Evolutionary conservation across 2,888 invertebrate genomes (phyloP), one percentile per base, ranked within the genome.

Genomic region (Asteroscopus sphinx): DNA sequence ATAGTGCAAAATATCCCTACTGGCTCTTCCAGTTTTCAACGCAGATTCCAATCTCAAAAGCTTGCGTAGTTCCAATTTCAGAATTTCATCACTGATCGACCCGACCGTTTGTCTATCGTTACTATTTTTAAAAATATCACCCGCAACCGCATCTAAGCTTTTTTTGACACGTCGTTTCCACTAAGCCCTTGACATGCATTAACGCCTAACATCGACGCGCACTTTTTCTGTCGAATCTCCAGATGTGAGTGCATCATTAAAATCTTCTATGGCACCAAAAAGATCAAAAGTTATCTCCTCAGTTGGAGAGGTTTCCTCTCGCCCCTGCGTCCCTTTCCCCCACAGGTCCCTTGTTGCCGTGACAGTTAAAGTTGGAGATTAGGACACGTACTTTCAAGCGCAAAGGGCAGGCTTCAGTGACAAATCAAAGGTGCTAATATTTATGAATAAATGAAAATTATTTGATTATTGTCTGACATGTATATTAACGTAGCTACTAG

Each of bases 221-320:
- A 89, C 88, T 93, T 93, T 93, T 93, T 94, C 90, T 89, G 83
- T 85, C 77, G 80, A 83, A 86, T 85, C 81, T 88, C 90, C 93
- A 93, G 92, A 92, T 93, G 92, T 89, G 91, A 84, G 88, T 88
- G 89, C 90, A 89, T 93, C 93, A 93, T 94, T 93, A 92, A 92
- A 93, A 92, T 92, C 91, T 89, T 87, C 91, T 90, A 86, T 86
- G 82, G 85, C 83, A 88, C 90, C 89, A 91, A 92, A 93, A 92
- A 93, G 93, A 93, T 94, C 93, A 92, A 93, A 93, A 93, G 92
- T 93, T 93, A 92, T 93, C 91, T 91, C 85, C 85, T 89, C 85
- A 77, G 87, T 82, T 88, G 84, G 87, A 89, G 89, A 86, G 88
- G 78, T 82, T 84, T 85, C 83, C 80, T 81, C 82, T 81, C 84